These are phyloP conservation scores for Eucidaris tribuloides DNA, from an alignment of 35 echinoderm and acorn worm species.

Conservation along the genomic window DNA sequence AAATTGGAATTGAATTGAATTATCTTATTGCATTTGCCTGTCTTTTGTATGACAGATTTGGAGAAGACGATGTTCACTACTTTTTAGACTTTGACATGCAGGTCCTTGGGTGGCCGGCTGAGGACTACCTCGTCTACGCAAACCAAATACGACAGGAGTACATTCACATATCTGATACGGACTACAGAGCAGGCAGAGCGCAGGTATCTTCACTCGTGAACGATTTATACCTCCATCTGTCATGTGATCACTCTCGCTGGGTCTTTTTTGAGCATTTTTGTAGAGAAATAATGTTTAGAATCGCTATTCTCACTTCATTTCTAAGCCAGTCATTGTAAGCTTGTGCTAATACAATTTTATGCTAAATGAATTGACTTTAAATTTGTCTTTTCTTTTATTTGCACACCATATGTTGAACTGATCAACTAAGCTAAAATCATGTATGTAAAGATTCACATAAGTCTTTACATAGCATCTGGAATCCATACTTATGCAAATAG, in stretches of 20 bases:
- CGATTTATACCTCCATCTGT: not conserved
- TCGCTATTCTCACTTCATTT: not conserved
- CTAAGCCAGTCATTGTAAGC: not conserved
- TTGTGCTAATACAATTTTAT: too few species aligned
- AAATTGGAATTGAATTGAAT: not conserved
- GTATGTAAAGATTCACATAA: too few species aligned
- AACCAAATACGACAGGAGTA: conserved; percentile 77
- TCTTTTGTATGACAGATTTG: conserved; percentile 40
- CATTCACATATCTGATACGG: conserved; percentile 56
- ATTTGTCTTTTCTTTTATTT: not conserved
- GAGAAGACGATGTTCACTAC: conserved; percentile 46
- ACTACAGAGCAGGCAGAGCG: conserved; percentile 45
- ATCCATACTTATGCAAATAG: too few species aligned
- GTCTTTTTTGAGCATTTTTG: not conserved
- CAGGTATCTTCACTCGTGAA: conserved; percentile 25
- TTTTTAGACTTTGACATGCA: conserved; percentile 84
- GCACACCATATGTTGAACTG: too few species aligned
- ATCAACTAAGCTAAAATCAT: too few species aligned
- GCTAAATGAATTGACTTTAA: not conserved
- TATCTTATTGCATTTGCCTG: not conserved
- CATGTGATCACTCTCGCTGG: not conserved
- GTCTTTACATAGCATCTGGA: too few species aligned
- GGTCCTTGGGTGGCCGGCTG: conserved; percentile 61
- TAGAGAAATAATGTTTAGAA: not conserved
- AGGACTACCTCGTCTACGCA: conserved; percentile 63